Conservation (phyloP, 2,888 invertebrate genomes). For the Orthosia gracilis region DNA sequence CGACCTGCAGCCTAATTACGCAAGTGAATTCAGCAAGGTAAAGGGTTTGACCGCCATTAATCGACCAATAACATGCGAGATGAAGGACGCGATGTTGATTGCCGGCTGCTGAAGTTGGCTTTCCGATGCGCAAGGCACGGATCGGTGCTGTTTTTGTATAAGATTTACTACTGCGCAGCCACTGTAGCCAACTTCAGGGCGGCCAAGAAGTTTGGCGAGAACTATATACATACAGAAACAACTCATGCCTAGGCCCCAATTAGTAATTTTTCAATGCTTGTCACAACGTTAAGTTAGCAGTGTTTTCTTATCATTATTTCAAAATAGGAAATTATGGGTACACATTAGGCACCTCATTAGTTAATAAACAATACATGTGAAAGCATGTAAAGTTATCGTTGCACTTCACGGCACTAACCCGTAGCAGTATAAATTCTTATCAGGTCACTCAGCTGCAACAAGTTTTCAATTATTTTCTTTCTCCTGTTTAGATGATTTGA, state of each 20-base stretch:
- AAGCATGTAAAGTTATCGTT: background rate
- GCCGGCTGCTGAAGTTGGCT: too few relatives aligned
- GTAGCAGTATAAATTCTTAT: conserved; percentile 4
- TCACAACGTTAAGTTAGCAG: background rate
- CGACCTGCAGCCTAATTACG: too few relatives aligned
- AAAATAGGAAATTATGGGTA: conserved; percentile 23
- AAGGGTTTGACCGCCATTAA: too few relatives aligned
- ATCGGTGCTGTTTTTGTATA: too few relatives aligned
- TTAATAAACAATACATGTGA: background rate
- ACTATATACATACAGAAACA: background rate
- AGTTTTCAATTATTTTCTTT: conserved; percentile 25
- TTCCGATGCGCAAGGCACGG: too few relatives aligned
- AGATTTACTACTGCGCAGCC: too few relatives aligned
- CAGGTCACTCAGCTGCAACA: conserved; percentile 6
- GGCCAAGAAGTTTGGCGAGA: too few relatives aligned
- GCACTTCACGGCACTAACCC: background rate
- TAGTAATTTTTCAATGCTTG: conserved; percentile 1
- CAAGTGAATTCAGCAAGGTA: too few relatives aligned
- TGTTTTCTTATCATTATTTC: conserved; percentile 29
- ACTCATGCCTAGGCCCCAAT: background rate
- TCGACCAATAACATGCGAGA: too few relatives aligned
- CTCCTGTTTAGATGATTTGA: background rate
- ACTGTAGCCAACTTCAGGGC: too few relatives aligned
- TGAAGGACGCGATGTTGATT: too few relatives aligned
- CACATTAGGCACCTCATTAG: background rate